Evolutionary conservation across 2,888 invertebrate species (phyloP).

Genomic region (Celastrina argiolus): DNA sequence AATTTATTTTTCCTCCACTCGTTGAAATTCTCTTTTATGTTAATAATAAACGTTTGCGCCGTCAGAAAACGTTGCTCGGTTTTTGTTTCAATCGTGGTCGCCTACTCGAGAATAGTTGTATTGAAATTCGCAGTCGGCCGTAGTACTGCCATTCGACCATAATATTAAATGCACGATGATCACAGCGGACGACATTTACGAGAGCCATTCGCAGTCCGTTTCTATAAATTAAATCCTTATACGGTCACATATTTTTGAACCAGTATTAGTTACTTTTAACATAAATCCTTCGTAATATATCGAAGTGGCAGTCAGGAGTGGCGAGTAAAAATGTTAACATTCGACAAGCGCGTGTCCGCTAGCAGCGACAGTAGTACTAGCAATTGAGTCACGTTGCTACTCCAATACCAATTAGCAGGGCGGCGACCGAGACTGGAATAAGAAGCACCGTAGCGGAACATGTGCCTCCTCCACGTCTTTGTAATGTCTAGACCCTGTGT

Average conservation of each 20-base stretch:
- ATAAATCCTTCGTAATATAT: neutral
- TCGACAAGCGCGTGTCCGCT: slow-evolving; percentile 32
- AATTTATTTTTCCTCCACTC: slow-evolving; percentile 14
- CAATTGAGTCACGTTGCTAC: slow-evolving; percentile 48
- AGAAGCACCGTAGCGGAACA: slow-evolving; percentile 34
- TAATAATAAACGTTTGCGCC: neutral
- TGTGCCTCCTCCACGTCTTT: slow-evolving; percentile 31
- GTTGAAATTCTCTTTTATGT: slow-evolving; percentile 11
- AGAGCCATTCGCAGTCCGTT: neutral
- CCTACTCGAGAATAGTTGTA: neutral
- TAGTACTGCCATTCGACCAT: neutral
- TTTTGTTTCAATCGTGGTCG: neutral
- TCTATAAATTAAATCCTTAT: neutral
- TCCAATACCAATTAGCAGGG: slow-evolving; percentile 62
- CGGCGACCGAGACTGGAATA: slow-evolving; percentile 40
- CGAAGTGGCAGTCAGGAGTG: neutral
- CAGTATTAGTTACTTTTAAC: too few species aligned
- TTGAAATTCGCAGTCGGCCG: neutral
- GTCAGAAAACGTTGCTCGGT: neutral
- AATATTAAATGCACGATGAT: neutral
- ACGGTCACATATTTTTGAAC: neutral
- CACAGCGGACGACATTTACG: neutral
- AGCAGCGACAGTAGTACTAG: slow-evolving; percentile 39
- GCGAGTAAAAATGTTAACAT: slow-evolving; percentile 29
- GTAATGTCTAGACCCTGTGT: neutral